Conservation (phyloP, 2,113 vertebrate species). For the Clarias gariepinus region DNA sequence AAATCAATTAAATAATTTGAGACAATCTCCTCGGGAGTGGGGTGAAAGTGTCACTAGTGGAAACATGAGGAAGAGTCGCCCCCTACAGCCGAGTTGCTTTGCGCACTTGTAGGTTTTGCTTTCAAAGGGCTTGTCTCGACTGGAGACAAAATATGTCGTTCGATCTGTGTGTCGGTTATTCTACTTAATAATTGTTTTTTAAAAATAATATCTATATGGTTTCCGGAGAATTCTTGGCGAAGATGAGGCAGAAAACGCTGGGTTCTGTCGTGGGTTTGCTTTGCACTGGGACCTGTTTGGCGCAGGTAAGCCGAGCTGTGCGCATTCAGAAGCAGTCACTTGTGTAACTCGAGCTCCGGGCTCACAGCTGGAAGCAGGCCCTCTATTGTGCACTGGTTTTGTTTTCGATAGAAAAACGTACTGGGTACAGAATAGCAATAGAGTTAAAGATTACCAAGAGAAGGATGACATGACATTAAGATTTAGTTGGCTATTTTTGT, state of each 20-base stretch:
- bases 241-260: conserved; percentile 76
- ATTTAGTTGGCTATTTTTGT: background rate
- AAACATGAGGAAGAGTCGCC: conserved; percentile 10
- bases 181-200: background rate
- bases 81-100: background rate
- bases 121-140: conserved; percentile 24
- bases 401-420: conserved; percentile 69
- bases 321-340: conserved; percentile 31
- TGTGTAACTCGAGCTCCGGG: conserved; percentile 63
- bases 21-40: background rate
- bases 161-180: conserved; percentile 10
- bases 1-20: background rate
- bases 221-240: conserved; percentile 60
- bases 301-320: conserved; percentile 71
- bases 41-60: background rate
- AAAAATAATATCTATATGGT: conserved; percentile 64
- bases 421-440: conserved; percentile 36
- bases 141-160: conserved; percentile 63
- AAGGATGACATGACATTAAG: background rate
- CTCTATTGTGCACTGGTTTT: conserved; percentile 60
- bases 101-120: background rate
- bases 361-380: conserved; percentile 65
- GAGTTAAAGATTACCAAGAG: background rate
- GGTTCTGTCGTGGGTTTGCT: conserved; percentile 75
- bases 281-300: conserved; percentile 72